Percentiles rank a stretch among this genome's conserved stretches.
phyloP scores from a whole-genome alignment of 1,140 invertebrate genomes.

The Triops longicaudatus region DNA sequence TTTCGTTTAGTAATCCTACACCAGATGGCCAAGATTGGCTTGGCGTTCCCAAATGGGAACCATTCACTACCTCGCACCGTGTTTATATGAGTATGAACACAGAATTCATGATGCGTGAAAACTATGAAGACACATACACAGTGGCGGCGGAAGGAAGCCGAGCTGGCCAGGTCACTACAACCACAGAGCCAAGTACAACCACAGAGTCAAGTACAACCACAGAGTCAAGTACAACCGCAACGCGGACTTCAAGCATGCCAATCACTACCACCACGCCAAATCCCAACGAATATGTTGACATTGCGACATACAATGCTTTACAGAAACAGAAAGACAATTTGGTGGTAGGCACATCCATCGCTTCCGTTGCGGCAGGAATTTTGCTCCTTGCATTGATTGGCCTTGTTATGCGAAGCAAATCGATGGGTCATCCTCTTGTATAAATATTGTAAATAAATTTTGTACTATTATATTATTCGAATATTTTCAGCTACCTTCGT shows the following conservation, averaged over 20 bases:
- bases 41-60: slow-evolving; percentile 23
- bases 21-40: slow-evolving; percentile 25
- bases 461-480: neutral
- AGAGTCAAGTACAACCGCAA: slow-evolving; percentile 30
- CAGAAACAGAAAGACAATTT: neutral
- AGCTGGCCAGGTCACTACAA: neutral
- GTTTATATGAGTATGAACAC: slow-evolving; percentile 24
- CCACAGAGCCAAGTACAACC: neutral
- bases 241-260: slow-evolving; percentile 38
- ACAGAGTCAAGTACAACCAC: slow-evolving; percentile 12
- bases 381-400: neutral
- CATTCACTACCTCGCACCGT: slow-evolving; percentile 18
- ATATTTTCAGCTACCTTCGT: neutral
- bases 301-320: neutral
- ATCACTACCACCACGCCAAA: slow-evolving; percentile 43
- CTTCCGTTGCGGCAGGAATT: neutral
- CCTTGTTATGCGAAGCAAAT: neutral
- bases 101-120: neutral
- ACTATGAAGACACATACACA: slow-evolving; percentile 8
- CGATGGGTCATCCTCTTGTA: neutral
- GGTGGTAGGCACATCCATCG: neutral
- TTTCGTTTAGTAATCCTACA: slow-evolving; percentile 26
- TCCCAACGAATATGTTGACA: slow-evolving; percentile 38
- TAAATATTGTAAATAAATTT: neutral
- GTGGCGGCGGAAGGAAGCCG: slow-evolving; percentile 16